Percentiles rank a stretch among this genome's conserved stretches.
Conservation (phyloP, 2,797 vertebrate genomes). For the Emydoidea blandingii region DNA sequence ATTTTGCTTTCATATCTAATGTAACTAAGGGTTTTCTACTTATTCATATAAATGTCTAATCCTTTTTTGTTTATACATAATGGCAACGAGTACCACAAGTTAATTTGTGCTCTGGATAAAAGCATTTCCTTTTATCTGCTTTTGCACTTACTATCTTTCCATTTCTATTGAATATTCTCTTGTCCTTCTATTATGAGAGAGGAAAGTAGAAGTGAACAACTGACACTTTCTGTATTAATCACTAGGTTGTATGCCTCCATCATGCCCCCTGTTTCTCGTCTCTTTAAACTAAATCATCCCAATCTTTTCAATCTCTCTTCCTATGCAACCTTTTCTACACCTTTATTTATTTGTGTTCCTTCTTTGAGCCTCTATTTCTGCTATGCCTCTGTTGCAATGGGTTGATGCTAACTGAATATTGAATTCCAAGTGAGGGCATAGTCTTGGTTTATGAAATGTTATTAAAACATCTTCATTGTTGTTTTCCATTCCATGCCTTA, state of each 20-base stretch:
- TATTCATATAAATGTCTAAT: background rate
- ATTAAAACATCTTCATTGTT: background rate
- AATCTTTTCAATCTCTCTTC: background rate
- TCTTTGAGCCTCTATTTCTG: background rate
- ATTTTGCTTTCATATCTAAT: background rate
- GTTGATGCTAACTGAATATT: background rate
- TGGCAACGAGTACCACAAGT: background rate
- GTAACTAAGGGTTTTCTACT: background rate
- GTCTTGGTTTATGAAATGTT: slow-evolving; percentile 4
- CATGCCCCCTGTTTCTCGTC: background rate
- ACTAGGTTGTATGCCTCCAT: background rate
- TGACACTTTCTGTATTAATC: background rate
- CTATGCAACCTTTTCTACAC: background rate
- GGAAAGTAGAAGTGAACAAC: background rate
- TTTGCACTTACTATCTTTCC: background rate
- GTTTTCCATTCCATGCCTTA: background rate
- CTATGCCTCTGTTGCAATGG: background rate
- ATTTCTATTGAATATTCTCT: background rate
- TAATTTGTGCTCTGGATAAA: background rate
- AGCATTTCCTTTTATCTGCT: background rate
- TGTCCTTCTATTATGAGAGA: background rate
- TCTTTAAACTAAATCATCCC: background rate
- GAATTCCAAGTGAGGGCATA: background rate
- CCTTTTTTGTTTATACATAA: background rate
- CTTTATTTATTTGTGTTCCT: background rate